Evolutionary conservation across 2,888 invertebrate species (phyloP).

Genomic region (Ypsolopha scabrella): DNA sequence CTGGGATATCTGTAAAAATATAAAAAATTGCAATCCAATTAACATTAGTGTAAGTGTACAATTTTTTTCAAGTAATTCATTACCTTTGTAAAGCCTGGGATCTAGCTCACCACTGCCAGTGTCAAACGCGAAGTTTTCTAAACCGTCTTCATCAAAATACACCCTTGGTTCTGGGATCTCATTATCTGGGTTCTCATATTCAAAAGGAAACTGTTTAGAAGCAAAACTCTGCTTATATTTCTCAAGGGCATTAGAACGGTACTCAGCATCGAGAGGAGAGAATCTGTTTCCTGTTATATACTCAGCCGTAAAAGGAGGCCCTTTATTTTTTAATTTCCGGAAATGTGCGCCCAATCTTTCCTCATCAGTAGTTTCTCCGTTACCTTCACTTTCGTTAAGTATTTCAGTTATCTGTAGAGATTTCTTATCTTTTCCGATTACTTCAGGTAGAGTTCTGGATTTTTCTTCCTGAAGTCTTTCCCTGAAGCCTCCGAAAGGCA

Average conservation of each 20-base stretch:
- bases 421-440: constrained; percentile 45
- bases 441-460: constrained; percentile 16
- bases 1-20: constrained; percentile 7
- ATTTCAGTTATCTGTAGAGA: constrained; percentile 27
- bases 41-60: not conserved
- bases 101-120: constrained; percentile 54
- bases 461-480: constrained; percentile 47
- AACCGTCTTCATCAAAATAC: constrained; percentile 66
- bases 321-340: constrained; percentile 46
- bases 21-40: not conserved
- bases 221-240: constrained; percentile 59
- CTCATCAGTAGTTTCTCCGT: constrained; percentile 48
- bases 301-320: constrained; percentile 49
- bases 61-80: not conserved
- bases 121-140: constrained; percentile 50
- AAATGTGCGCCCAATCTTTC: constrained; percentile 62
- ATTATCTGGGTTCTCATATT: constrained; percentile 50
- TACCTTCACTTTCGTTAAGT: constrained; percentile 29
- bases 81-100: constrained; percentile 44
- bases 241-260: constrained; percentile 51
- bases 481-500: constrained; percentile 56
- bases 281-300: constrained; percentile 49
- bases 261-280: constrained; percentile 53
- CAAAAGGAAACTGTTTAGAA: constrained; percentile 59
- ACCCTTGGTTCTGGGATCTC: constrained; percentile 67